Conservation (phyloP, 2,888 invertebrate species). For the Empis livida region DNA sequence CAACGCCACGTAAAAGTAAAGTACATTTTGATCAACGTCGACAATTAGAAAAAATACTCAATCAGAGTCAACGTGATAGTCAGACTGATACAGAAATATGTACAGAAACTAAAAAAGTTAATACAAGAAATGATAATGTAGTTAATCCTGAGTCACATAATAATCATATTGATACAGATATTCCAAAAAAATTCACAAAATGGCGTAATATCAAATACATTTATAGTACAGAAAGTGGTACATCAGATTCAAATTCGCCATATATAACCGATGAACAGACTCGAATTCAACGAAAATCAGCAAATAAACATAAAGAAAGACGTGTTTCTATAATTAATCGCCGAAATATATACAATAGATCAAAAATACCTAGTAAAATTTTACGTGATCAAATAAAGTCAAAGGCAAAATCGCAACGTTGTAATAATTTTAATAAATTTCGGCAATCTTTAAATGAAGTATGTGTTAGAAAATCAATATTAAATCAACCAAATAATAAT, state of each 20-base stretch:
- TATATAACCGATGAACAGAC: not conserved
- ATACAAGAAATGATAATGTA: not conserved
- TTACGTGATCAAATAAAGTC: slow-evolving; percentile 14
- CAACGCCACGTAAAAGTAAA: slow-evolving; percentile 30
- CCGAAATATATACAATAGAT: slow-evolving; percentile 14
- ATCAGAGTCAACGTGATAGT: slow-evolving; percentile 4
- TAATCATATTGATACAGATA: not conserved
- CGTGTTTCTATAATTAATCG: slow-evolving; percentile 9
- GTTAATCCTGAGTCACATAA: too few species aligned
- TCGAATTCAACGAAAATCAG: too few species aligned
- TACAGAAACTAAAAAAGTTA: not conserved
- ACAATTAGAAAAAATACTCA: slow-evolving; percentile 18
- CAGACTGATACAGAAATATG: slow-evolving; percentile 2
- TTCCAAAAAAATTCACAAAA: not conserved
- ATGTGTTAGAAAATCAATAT: slow-evolving; percentile 7
- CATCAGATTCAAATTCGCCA: slow-evolving; percentile 12
- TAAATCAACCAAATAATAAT: not conserved
- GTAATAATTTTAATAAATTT: slow-evolving; percentile 17
- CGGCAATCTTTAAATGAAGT: slow-evolving; percentile 10
- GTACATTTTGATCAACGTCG: slow-evolving; percentile 21
- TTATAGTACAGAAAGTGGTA: slow-evolving; percentile 8
- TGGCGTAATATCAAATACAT: slow-evolving; percentile 7
- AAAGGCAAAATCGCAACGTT: slow-evolving; percentile 18
- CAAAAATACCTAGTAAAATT: slow-evolving; percentile 11
- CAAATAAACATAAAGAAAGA: not conserved